Evolutionary conservation across 1,140 invertebrate genomes (phyloP).

Genomic region (Planococcus citri): DNA sequence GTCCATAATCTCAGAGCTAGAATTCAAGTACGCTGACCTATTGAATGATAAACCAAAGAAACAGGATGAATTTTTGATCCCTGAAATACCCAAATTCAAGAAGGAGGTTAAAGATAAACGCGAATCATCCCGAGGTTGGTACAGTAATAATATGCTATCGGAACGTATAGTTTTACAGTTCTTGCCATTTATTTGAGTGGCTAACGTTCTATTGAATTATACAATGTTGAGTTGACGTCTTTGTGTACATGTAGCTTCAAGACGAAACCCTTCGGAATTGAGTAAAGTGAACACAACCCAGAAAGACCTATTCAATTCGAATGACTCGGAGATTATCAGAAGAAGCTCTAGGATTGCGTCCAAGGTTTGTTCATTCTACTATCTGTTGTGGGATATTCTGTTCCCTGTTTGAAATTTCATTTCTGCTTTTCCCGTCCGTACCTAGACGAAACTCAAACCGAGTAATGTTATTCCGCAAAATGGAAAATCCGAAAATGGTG

Average conservation of each 20-base stretch:
- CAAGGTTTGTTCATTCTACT: not conserved
- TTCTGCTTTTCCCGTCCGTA: no score
- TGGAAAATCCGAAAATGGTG: not conserved
- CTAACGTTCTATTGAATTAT: no score
- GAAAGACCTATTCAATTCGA: not conserved
- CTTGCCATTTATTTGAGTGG: not conserved
- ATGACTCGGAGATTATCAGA: not conserved
- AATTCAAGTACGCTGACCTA: not conserved
- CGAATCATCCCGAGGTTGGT: not conserved
- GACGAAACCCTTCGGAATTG: not conserved
- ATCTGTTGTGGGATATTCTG: not conserved
- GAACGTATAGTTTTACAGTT: not conserved
- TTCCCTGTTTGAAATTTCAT: not conserved
- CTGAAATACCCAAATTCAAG: not conserved
- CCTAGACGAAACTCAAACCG: not conserved
- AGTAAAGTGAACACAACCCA: not conserved
- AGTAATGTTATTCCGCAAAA: not conserved
- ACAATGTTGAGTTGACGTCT: no score
- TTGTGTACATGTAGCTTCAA: not conserved
- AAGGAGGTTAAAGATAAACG: constrained; percentile 3
- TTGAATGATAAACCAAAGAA: not conserved
- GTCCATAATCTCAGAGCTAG: not conserved
- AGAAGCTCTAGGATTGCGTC: not conserved
- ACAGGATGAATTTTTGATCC: not conserved
- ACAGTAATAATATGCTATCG: not conserved